These are phyloP conservation scores for Pemphigus obesinymphae DNA, from an alignment of 1,140 invertebrate genomes.

Conservation along the genomic window DNA sequence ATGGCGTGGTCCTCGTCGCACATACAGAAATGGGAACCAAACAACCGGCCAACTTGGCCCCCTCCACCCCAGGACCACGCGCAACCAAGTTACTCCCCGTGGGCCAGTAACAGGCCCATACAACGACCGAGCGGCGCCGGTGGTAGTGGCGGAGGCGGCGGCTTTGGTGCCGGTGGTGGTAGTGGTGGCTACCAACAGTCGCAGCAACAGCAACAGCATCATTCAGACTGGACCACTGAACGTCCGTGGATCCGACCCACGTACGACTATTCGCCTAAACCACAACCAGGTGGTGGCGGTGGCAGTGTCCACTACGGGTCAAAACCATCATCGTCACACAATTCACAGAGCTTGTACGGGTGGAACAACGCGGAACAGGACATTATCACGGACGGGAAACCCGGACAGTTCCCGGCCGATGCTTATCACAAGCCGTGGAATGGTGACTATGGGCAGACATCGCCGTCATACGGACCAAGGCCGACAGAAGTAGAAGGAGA, in stretches of 20 bases:
- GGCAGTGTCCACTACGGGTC: too few species aligned
- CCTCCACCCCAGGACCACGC: conserved; percentile 42
- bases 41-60: conserved; percentile 52
- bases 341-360: conserved; percentile 48
- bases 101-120: conserved; percentile 14
- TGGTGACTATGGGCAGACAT: conserved; percentile 18
- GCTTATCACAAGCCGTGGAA: conserved; percentile 50
- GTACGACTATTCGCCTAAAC: conserved; percentile 46
- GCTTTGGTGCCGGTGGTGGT: too few species aligned
- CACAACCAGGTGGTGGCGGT: neutral
- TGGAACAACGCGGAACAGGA: conserved; percentile 51
- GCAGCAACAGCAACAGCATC: conserved; percentile 47
- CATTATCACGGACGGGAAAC: conserved; percentile 64
- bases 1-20: conserved; percentile 73
- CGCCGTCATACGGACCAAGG: conserved; percentile 11
- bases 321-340: too few species aligned
- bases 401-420: conserved; percentile 60
- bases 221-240: conserved; percentile 47
- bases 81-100: neutral
- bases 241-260: conserved; percentile 50
- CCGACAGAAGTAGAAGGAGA: conserved; percentile 60
- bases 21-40: conserved; percentile 69
- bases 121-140: too few species aligned
- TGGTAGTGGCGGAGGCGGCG: too few species aligned
- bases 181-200: neutral